Percentiles rank a stretch among this genome's conserved stretches.
Evolutionary conservation across 2,113 vertebrate species (phyloP).

Genomic region (Xiphophorus maculatus): DNA sequence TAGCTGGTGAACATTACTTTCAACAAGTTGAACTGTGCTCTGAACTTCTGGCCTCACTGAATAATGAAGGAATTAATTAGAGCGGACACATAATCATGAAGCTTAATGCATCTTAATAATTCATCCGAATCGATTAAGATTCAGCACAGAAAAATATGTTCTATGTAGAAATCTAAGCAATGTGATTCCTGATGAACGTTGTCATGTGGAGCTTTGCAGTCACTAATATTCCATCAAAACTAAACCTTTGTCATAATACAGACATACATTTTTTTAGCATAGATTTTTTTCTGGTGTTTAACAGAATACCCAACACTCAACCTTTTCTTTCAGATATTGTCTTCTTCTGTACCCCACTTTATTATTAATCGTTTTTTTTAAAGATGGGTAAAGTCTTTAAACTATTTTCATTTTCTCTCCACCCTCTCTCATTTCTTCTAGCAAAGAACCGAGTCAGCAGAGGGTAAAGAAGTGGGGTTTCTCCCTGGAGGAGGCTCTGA

Average conservation of each 20-base stretch:
- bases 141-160: constrained; percentile 23
- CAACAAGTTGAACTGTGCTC: constrained; percentile 8
- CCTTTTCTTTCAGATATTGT: neutral
- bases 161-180: constrained; percentile 24
- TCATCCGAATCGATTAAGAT: constrained; percentile 59
- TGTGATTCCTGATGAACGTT: constrained; percentile 34
- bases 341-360: neutral
- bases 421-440: constrained; percentile 59
- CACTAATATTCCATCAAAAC: constrained; percentile 8
- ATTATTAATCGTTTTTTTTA: neutral
- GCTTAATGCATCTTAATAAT: constrained; percentile 62
- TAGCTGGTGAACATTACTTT: neutral
- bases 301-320: neutral
- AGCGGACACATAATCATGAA: constrained; percentile 41
- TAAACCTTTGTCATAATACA: neutral
- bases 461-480: constrained; percentile 98
- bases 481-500: constrained; percentile 93
- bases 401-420: neutral
- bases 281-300: neutral
- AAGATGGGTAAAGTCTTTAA: neutral
- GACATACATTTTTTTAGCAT: neutral
- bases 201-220: constrained; percentile 11
- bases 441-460: constrained; percentile 96
- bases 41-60: constrained; percentile 28
- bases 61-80: constrained; percentile 56